Evolutionary conservation across 2,797 vertebrate species (phyloP).

Genomic region (Lophotriccus pileatus): DNA sequence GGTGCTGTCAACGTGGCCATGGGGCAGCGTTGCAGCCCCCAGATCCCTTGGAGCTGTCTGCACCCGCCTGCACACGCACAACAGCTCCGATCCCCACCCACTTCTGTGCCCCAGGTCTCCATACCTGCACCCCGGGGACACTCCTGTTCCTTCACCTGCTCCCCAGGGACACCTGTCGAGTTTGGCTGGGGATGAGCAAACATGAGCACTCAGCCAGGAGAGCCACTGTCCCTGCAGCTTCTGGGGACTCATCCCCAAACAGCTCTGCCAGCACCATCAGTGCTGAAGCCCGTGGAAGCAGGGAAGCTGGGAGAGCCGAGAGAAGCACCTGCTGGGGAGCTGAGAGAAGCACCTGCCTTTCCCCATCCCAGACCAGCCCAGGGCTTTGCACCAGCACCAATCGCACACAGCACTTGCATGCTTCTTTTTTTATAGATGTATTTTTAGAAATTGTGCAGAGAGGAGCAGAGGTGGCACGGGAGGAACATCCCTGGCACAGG

Average conservation of each 20-base stretch:
- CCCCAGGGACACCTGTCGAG: neutral
- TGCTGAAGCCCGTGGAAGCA: neutral
- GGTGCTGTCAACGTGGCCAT: neutral
- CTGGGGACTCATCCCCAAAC: accelerated
- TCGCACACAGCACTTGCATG: neutral
- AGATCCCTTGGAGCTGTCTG: neutral
- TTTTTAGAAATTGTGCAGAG: neutral
- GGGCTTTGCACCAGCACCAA: neutral
- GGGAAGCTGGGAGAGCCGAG: accelerated
- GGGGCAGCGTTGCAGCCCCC: neutral
- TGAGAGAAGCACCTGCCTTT: accelerated
- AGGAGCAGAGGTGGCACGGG: neutral
- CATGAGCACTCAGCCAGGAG: accelerated
- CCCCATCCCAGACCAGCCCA: accelerated
- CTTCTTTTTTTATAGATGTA: neutral
- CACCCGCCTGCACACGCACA: neutral
- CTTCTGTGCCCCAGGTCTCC: neutral
- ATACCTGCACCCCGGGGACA: neutral
- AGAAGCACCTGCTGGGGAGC: accelerated
- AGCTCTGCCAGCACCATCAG: accelerated
- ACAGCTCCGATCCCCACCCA: neutral
- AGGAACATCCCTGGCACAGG: accelerated
- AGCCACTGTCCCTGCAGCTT: neutral
- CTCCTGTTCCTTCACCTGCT: neutral
- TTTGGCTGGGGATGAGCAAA: neutral